Evolutionary conservation across 1,140 invertebrate species (phyloP), one percentile per base, ranked within the genome.

Genomic region (Neuroterus valhalla): DNA sequence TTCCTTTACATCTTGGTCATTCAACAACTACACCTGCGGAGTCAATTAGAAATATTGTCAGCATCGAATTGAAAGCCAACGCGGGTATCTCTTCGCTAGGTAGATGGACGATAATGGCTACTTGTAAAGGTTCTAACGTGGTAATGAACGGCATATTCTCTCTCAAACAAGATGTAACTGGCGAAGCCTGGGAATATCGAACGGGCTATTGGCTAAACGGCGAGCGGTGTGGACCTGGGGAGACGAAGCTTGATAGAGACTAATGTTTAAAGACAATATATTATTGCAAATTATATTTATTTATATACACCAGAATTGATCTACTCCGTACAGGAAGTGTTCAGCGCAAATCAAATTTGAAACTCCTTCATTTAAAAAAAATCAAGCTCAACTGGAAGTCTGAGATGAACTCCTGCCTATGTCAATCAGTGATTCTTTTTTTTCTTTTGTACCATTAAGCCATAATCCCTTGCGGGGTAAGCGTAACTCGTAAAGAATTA

Each of bases 41-140:
- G 55, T 23, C 55, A 62, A 62, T 38, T 62, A 38, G n/a, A 62
- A 62, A 62, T 62, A 62, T 31, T 62, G n/a, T 62, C 55, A 62
- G 55, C 23, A 38, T 62, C 55, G 23, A 62, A 62, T 62, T 62
- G 55, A 62, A 62, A 62, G 31, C 31, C 23, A 62, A 62, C 55
- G 55, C 11, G 55, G 31, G 55, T 62, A 31, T 38, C 55, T 62
- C 55, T 23, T 31, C 55, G 55, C 55, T 62, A 31, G 14, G 31
- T 5, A 26, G 21, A 62, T 62, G 31, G 55, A 31, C 4, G 52
- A 62, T 62, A 62, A 62, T 62, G 26, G 55, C 55, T n/a, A 62
- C 52, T 21, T 62, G 52, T 21, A 62, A 23, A 14, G 55, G 55
- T 26, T 31, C 23, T 62, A 62, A 31, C 55, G 14, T 62, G 55